Evolutionary conservation across 1,140 invertebrate genomes (phyloP), one percentile per base, ranked within the genome.

Genomic region (Aphelinus certus): DNA sequence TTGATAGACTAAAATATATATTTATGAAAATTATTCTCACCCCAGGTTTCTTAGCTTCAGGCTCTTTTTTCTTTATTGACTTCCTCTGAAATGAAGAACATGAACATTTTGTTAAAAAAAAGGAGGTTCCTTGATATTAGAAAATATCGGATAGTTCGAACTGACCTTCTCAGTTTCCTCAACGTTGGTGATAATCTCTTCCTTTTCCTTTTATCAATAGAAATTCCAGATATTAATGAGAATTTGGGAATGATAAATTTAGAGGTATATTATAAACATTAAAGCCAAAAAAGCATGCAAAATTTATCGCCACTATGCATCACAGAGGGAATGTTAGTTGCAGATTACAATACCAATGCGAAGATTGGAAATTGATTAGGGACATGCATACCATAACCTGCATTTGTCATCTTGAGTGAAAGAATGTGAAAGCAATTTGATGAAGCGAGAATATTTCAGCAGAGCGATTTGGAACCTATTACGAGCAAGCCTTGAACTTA

Each of bases 101-200:
- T 49, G 47, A 53, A 60, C 26, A 26, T 26, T 26, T 26, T 26
- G 26, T 26, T 26, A 26, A 26, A 26, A 26, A 26, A 26, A 26
- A 26, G 26, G 26, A 26, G 26, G 26, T 26, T 26, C 26, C 26
- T 26, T 26, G 26, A 26, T 26, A 26, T 26, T 26, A 26, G 26
- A 26, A 26, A 26, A 26, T 26, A 26, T 26, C 26, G 26, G 26
- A 26, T 26, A 26, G 26, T 26, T 26, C 26, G 26, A 26, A 26
- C 26, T 26, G 26, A 26, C 9, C 9, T 53, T 9, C 4, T 9
- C 82, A 57, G 84, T 84, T 73, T 88, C 86, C 75, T 87, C 88
- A 46, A 88, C 84, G 81, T 89, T 88, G 63, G 88, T 88, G 65
- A 88, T 80, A 76, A 86, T 85, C 77, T 88, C 87, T 70, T 90